phyloP scores from a whole-genome alignment of 2,888 invertebrate species.

The Drosophila siamana region DNA sequence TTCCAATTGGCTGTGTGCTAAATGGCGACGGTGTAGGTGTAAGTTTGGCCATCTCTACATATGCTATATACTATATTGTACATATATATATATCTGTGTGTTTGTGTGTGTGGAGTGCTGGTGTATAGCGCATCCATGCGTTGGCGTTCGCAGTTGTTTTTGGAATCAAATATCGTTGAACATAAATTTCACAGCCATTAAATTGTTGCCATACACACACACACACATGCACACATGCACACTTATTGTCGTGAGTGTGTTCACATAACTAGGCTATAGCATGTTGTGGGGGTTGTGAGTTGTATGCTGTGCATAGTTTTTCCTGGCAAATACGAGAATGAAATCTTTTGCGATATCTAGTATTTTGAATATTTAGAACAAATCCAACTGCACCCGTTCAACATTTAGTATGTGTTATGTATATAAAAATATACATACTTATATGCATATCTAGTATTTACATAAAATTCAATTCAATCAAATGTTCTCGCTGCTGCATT shows the following conservation, averaged over 20 bases:
- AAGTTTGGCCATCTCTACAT: constrained; percentile 12
- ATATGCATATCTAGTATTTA: background rate
- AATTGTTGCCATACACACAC: constrained; percentile 48
- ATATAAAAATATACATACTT: constrained; percentile 5
- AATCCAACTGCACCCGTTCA: constrained; percentile 4
- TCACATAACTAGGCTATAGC: constrained; percentile 40
- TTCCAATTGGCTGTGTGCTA: constrained; percentile 62
- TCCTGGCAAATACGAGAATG: constrained; percentile 21
- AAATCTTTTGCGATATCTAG: constrained; percentile 27
- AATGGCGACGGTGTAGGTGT: constrained; percentile 7
- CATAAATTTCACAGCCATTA: constrained; percentile 78
- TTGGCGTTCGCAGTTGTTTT: constrained; percentile 74
- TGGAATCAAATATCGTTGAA: constrained; percentile 77
- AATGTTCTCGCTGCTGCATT: constrained; percentile 17
- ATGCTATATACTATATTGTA: constrained; percentile 1
- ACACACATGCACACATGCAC: constrained; percentile 6
- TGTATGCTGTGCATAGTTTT: constrained; percentile 21
- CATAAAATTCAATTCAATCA: constrained; percentile 14
- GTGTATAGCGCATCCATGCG: constrained; percentile 54
- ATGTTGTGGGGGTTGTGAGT: no score
- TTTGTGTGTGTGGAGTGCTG: constrained; percentile 37
- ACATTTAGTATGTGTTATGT: background rate
- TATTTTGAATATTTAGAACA: constrained; percentile 46
- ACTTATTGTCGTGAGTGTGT: background rate
- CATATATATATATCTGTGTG: background rate